Percentiles rank a stretch among this genome's conserved stretches.
Evolutionary conservation across 2,797 vertebrate species (phyloP).

Genomic region (Scyliorhinus canicula): DNA sequence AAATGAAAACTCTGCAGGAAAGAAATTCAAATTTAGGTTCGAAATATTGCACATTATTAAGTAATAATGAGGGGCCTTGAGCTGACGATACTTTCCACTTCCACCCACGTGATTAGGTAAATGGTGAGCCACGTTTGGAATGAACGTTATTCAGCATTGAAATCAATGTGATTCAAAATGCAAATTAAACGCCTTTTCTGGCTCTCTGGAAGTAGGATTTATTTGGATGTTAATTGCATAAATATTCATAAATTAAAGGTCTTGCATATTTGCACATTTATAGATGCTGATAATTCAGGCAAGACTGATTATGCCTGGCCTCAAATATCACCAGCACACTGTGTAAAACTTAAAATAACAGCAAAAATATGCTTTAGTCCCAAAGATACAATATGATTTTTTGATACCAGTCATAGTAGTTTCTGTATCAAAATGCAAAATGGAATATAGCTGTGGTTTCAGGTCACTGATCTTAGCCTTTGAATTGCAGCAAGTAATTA

Average conservation of each 20-base stretch:
- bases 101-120: not conserved
- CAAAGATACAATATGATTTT: not conserved
- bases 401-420: not conserved
- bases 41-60: not conserved
- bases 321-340: not conserved
- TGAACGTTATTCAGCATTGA: not conserved
- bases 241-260: not conserved
- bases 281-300: not conserved
- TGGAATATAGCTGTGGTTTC: not conserved
- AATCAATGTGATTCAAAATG: not conserved
- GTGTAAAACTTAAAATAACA: not conserved
- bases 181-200: not conserved
- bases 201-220: not conserved
- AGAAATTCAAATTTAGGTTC: not conserved
- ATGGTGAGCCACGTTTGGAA: not conserved
- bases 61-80: not conserved
- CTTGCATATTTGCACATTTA: not conserved
- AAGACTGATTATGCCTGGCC: not conserved
- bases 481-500: not conserved
- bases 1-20: not conserved
- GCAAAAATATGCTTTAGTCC: not conserved
- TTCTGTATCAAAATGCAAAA: not conserved
- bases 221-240: not conserved
- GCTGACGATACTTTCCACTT: not conserved
- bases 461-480: not conserved